Percentiles rank a stretch among this genome's conserved stretches.
Conservation (phyloP, 2,888 invertebrate species). For the Hymenopus coronatus region DNA sequence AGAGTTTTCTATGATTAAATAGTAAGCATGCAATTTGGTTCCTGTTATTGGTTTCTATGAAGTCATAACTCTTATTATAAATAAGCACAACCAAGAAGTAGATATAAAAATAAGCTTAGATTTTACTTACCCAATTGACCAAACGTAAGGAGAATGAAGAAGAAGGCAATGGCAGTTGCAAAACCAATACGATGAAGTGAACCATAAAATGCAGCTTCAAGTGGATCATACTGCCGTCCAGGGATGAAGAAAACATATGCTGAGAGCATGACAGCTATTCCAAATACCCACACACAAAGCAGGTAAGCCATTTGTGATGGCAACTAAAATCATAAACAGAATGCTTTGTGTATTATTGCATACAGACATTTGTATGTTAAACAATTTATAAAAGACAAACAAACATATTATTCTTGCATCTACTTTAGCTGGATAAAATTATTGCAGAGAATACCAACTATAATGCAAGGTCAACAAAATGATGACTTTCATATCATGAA, state of each 20-base stretch:
- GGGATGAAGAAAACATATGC: constrained; percentile 23
- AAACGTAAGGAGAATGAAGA: constrained; percentile 4
- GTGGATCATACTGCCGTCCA: background rate
- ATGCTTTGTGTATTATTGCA: too few species aligned
- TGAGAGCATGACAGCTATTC: background rate
- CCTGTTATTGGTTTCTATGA: background rate
- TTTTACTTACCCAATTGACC: constrained; percentile 17
- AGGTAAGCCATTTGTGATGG: constrained; percentile 8
- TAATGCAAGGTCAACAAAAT: too few species aligned
- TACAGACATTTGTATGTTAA: too few species aligned
- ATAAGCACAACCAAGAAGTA: background rate
- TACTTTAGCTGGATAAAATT: too few species aligned
- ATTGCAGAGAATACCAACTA: too few species aligned
- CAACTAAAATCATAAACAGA: background rate
- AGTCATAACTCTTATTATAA: background rate
- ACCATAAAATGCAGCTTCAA: constrained; percentile 20
- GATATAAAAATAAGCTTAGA: background rate
- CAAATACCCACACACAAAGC: constrained; percentile 1
- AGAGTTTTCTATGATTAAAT: too few species aligned
- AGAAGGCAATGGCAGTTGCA: background rate
- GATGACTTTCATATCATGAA: too few species aligned
- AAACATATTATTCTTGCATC: too few species aligned
- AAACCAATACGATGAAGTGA: constrained; percentile 23
- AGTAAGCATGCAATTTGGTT: background rate
- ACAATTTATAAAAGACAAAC: too few species aligned